phyloP scores from a whole-genome alignment of 2,888 invertebrate genomes.

The Agrochola litura region DNA sequence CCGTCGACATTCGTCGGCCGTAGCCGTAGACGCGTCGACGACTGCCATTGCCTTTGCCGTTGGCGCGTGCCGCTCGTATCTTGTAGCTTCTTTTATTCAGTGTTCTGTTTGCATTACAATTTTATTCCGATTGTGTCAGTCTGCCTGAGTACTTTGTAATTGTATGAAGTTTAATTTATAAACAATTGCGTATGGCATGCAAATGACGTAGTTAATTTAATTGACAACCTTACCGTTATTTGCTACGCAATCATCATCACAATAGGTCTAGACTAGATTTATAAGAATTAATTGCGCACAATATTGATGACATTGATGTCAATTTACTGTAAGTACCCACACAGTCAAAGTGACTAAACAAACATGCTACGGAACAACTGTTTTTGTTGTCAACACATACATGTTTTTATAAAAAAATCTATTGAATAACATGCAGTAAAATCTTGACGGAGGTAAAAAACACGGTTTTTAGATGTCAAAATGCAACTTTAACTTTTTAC shows the following conservation, averaged over 20 bases:
- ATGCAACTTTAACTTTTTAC: background rate
- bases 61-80: too few species aligned
- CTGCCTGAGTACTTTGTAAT: background rate
- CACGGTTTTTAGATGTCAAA: background rate
- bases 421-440: background rate
- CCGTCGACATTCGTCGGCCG: too few species aligned
- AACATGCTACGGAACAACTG: conserved; percentile 6
- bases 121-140: background rate
- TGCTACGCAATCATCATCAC: conserved; percentile 21
- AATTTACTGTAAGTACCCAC: conserved; percentile 48
- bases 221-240: conserved; percentile 25
- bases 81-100: background rate
- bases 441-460: background rate
- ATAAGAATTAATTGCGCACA: conserved; percentile 58
- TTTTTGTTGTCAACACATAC: background rate
- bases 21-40: too few species aligned
- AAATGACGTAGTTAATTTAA: conserved; percentile 5
- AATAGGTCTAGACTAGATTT: conserved; percentile 17
- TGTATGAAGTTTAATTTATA: background rate
- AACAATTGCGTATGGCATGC: background rate
- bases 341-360: conserved; percentile 28
- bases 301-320: conserved; percentile 50
- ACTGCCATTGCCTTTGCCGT: too few species aligned
- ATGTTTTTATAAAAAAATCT: conserved; percentile 1
- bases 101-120: background rate